phyloP scores from a whole-genome alignment of 2,113 vertebrate genomes.

The Cervus canadensis region DNA sequence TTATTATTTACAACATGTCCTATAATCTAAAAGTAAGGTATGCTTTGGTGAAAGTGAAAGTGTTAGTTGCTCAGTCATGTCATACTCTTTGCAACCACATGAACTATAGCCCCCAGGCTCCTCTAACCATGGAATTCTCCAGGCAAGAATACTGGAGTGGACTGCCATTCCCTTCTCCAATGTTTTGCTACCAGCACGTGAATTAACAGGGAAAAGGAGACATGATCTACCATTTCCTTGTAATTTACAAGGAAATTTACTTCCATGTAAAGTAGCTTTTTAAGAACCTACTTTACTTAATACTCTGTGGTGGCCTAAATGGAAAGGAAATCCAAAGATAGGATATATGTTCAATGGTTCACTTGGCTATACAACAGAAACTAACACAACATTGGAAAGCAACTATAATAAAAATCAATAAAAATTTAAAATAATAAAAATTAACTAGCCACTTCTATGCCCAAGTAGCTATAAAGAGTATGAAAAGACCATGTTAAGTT shows the following conservation, averaged over 20 bases:
- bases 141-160: too few species aligned
- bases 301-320: too few species aligned
- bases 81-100: too few species aligned
- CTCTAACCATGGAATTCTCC: too few species aligned
- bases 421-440: neutral
- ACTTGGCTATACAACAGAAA: too few species aligned
- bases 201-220: neutral
- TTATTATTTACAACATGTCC: neutral
- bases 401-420: neutral
- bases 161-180: rapidly evolving
- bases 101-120: too few species aligned
- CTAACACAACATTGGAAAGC: neutral
- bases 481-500: neutral
- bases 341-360: too few species aligned
- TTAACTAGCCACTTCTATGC: neutral
- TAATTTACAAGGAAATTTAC: neutral
- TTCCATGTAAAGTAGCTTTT: too few species aligned
- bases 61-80: too few species aligned
- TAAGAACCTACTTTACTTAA: too few species aligned
- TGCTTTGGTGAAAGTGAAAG: neutral
- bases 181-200: neutral
- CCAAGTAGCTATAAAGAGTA: constrained; percentile 39
- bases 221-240: neutral
- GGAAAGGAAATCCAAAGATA: too few species aligned
- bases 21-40: neutral